Conservation (phyloP, 1,140 invertebrate genomes). For the Notospermus geniculatus region DNA sequence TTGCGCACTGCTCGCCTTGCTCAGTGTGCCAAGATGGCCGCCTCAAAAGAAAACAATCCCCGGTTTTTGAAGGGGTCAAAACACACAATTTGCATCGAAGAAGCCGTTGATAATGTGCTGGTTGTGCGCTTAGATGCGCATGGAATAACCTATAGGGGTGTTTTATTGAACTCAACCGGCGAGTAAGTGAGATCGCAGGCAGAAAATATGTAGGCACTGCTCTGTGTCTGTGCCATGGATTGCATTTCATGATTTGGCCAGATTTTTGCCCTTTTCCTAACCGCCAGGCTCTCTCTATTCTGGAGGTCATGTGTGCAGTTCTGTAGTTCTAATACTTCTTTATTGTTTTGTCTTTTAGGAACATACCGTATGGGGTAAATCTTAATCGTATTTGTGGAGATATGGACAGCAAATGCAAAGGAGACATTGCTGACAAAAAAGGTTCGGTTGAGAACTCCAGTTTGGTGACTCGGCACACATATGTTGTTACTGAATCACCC, state of each 20-base stretch:
- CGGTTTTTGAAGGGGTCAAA: constrained; percentile 59
- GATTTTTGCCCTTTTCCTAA: too few relatives aligned
- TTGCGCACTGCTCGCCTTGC: background rate
- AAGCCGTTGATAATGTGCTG: constrained; percentile 75
- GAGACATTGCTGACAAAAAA: constrained; percentile 57
- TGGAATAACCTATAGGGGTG: constrained; percentile 76
- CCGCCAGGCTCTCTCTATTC: too few relatives aligned
- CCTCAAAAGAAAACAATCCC: constrained; percentile 1
- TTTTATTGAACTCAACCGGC: constrained; percentile 77
- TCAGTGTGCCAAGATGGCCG: constrained; percentile 4
- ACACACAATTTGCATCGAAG: constrained; percentile 78
- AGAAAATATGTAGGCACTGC: constrained; percentile 17
- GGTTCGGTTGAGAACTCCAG: constrained; percentile 62
- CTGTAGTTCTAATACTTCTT: too few relatives aligned
- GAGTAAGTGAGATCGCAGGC: constrained; percentile 63
- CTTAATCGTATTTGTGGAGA: constrained; percentile 18
- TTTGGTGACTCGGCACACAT: constrained; percentile 75
- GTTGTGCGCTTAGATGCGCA: constrained; percentile 76
- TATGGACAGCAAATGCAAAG: constrained; percentile 52
- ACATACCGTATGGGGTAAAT: constrained; percentile 36
- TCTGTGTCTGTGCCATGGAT: constrained; percentile 65
- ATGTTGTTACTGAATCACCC: constrained; percentile 62
- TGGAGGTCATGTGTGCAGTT: too few relatives aligned
- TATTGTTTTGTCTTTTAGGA: constrained; percentile 32
- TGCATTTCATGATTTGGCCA: too few relatives aligned